Base-by-base conservation (phyloP, 2,888 invertebrate species). In the Drosophila birchii region DNA sequence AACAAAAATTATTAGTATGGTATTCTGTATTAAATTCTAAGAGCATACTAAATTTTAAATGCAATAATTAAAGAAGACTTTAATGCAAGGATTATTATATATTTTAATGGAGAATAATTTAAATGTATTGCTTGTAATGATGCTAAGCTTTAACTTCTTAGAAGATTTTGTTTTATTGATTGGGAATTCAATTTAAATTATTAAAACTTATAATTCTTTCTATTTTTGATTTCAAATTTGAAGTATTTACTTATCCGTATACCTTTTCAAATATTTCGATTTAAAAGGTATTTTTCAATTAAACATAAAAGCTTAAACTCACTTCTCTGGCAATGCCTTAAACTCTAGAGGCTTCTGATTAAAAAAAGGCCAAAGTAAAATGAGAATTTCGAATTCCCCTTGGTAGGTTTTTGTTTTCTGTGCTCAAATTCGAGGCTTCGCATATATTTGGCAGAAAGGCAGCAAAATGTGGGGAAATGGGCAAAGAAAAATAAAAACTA, bases 401-500 rank as follows among this genome's bases (percentile, higher is more conserved):
- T 34, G 6, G 9, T 14, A 16, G 12, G 14, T 58, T 43, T 58
- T 60, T 51, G 34, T 51, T 61, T 11, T 11, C 58, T 36, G 64
- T 57, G 64, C 60, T 57, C 64, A 70, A 78, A 82, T 80, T 67
- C 59, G 44, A 71, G 73, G 75, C 51, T 56, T 75, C 72, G 61
- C 75, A 79, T 72, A 81, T 81, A 44, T 26, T 20, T 77, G 53
- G 71, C 66, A 62, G 57, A 45, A 44, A 57, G 54, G 62, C 64
- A 67, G 59, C 67, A 67, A 62, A 76, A 59, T 59, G 53, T 20
- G 49, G 49, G 38, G 36, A 29, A 34, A 44, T 29, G 34, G 36
- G 51, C 49, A 67, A 75, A 72, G 64, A 62, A 63, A 76, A 76
- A 74, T 70, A 78, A 76, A 71, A 82, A 69, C 63, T 78, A 66